Evolutionary conservation across 2,797 vertebrate species (phyloP).

Genomic region (Cossypha polioptera): DNA sequence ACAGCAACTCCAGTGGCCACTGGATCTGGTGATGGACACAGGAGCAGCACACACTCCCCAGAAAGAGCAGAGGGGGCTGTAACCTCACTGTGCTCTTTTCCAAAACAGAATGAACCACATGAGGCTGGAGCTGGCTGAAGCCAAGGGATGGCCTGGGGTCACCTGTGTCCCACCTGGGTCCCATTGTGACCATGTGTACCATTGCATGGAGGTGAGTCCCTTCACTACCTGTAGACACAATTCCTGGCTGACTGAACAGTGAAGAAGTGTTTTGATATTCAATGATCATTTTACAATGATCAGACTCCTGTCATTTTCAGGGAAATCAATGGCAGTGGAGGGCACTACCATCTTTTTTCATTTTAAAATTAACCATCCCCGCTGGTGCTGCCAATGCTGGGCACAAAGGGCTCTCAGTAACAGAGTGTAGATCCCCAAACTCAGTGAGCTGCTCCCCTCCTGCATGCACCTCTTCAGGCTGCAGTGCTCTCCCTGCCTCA

Average conservation of each 20-base stretch:
- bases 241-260: too few relatives aligned
- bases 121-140: neutral
- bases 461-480: neutral
- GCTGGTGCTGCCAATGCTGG: neutral
- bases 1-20: rapidly evolving
- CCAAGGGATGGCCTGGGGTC: neutral
- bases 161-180: neutral
- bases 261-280: too few relatives aligned
- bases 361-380: neutral
- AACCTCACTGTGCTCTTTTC: neutral
- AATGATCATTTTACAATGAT: too few relatives aligned
- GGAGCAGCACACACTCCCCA: rapidly evolving
- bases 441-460: neutral
- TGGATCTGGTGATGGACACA: neutral
- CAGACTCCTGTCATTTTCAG: too few relatives aligned
- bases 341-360: too few relatives aligned
- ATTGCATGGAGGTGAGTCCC: rapidly evolving
- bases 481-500: neutral
- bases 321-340: too few relatives aligned
- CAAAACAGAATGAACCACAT: rapidly evolving
- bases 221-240: neutral
- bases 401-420: neutral
- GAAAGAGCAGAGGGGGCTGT: rapidly evolving
- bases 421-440: neutral
- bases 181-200: neutral